phyloP scores from a whole-genome alignment of 2,888 invertebrate genomes.

The Drosophila prostipennis region DNA sequence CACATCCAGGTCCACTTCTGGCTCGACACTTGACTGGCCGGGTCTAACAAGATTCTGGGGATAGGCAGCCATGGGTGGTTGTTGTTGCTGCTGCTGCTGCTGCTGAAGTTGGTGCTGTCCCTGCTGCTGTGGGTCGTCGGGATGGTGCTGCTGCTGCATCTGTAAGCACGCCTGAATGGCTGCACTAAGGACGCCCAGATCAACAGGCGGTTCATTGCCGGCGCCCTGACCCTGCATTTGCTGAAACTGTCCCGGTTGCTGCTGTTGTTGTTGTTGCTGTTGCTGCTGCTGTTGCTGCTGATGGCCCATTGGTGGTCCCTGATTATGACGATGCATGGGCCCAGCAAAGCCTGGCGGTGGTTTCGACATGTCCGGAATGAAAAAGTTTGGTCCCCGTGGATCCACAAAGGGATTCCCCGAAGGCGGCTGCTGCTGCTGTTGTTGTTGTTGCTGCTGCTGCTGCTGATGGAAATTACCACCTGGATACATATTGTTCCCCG shows the following conservation, averaged over 20 bases:
- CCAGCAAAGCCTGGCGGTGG: slow-evolving; percentile 92
- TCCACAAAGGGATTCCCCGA: slow-evolving; percentile 85
- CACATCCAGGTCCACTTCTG: slow-evolving; percentile 59
- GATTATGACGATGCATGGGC: slow-evolving; percentile 49
- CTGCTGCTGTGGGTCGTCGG: slow-evolving; percentile 57
- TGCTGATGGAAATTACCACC: slow-evolving; percentile 40
- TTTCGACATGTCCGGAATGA: slow-evolving; percentile 92
- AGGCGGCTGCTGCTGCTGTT: slow-evolving; percentile 69
- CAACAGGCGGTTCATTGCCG: slow-evolving; percentile 53
- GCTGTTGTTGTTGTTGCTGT: slow-evolving; percentile 29
- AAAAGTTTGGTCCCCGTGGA: slow-evolving; percentile 84
- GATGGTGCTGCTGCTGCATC: slow-evolving; percentile 67
- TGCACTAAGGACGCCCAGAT: slow-evolving; percentile 71
- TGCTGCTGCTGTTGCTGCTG: slow-evolving; percentile 42
- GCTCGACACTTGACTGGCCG: slow-evolving; percentile 39
- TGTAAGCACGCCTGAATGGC: slow-evolving; percentile 74
- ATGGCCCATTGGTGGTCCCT: slow-evolving; percentile 45
- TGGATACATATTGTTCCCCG: slow-evolving; percentile 48
- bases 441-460: slow-evolving; percentile 49
- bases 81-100: slow-evolving; percentile 26
- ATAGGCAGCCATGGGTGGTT: slow-evolving; percentile 43
- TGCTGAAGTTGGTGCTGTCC: slow-evolving; percentile 45
- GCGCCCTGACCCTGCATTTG: slow-evolving; percentile 51
- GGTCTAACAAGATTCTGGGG: slow-evolving; percentile 37
- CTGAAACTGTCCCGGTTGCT: slow-evolving; percentile 45